Base-by-base conservation (phyloP, 64 coral and sea anemone genomes). In the Actinia tenebrosa region DNA sequence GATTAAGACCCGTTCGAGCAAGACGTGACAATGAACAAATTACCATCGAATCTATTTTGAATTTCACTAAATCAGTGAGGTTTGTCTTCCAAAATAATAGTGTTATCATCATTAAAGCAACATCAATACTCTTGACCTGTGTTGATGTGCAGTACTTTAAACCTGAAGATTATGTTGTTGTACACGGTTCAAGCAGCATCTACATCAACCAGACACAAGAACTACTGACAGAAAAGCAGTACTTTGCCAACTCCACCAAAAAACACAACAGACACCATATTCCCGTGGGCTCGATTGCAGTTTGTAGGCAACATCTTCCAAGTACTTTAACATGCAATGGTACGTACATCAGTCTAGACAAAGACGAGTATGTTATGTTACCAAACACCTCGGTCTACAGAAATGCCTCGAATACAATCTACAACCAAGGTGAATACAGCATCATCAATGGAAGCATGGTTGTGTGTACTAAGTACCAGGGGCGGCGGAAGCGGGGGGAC, bases 311-410 rank as follows among this genome's bases (percentile, higher is more conserved):
- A 50, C 47, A 50, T 50, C 47, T 50, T 50, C 47, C 3, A 50
- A 50, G 47, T 50, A 50, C 47, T 50, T 50, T 45, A 63, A 5
- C 17, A 45, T 50, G 13, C 4, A 89, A 80, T 53, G 87, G 87
- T 10, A 58, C 60, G 19, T 82, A 58, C 23, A 45, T 89, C 44
- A 6, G 17, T 14, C 62, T 89, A 63, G 64, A 17, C 0, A 61
- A 69, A 13, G 15, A 82, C 56, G 87, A 82, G 17, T 89, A 89
- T 47, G 19, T 82, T 45, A 82, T 89, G 8, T 45, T 82, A 14
- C 19, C 78, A 80, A 89, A 89, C 78, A 17, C 16, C 56, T 89
- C 87, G n/a, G 11, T 89, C 16, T 89, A 82, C 50, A 45, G 79
- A 46, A 89, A 89, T 60, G 60, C 64, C 46, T 82, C 87, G 1